These are phyloP conservation scores for Nemotelus nigrinus DNA, from an alignment of 2,888 invertebrate species.

Conservation along the genomic window DNA sequence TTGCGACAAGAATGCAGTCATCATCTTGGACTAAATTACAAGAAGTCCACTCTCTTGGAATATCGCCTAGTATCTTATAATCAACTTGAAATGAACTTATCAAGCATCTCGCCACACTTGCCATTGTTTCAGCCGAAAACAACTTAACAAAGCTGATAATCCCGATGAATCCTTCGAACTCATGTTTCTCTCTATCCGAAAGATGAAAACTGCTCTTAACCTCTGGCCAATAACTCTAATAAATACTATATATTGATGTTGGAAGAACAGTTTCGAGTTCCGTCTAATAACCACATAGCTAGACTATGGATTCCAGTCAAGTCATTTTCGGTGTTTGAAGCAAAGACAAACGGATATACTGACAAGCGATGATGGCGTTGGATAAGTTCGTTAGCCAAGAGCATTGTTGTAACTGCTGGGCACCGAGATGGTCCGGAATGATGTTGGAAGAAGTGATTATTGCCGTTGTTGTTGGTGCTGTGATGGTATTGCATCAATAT, in stretches of 20 bases:
- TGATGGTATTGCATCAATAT: constrained; percentile 6
- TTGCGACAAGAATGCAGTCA: too few relatives aligned
- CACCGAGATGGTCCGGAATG: not conserved
- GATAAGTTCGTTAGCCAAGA: not conserved
- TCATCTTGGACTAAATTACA: too few relatives aligned
- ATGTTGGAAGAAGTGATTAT: too few relatives aligned
- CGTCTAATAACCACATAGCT: not conserved
- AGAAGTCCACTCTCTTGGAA: too few relatives aligned
- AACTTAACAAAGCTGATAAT: too few relatives aligned
- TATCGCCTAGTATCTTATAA: too few relatives aligned
- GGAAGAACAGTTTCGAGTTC: not conserved
- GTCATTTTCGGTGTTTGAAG: not conserved
- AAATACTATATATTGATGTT: not conserved
- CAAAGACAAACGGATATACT: not conserved
- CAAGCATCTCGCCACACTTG: too few relatives aligned
- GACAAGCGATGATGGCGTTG: too few relatives aligned
- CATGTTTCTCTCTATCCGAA: not conserved
- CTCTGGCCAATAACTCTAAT: not conserved
- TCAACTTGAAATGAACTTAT: too few relatives aligned
- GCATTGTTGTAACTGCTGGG: constrained; percentile 7
- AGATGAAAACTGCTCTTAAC: not conserved
- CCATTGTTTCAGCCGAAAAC: too few relatives aligned
- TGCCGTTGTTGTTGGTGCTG: not conserved
- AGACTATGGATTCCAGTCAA: not conserved
- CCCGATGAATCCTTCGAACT: too few relatives aligned